Percentiles rank a stretch among this genome's conserved stretches.
These are phyloP conservation scores for Syrista parreyssii DNA, from an alignment of 2,888 invertebrate genomes.

Conservation along the genomic window DNA sequence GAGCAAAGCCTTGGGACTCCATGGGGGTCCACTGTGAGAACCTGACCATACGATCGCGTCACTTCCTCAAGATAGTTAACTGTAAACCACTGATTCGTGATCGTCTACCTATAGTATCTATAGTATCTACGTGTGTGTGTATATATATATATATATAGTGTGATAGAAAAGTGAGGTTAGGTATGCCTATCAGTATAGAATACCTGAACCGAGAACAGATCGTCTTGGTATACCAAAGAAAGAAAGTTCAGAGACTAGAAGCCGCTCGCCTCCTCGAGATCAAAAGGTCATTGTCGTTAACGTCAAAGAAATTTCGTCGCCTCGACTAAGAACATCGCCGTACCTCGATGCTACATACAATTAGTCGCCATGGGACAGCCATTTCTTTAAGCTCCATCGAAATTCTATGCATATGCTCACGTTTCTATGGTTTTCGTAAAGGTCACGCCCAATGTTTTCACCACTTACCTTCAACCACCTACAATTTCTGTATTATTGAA, in stretches of 20 bases:
- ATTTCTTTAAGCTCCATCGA: background rate
- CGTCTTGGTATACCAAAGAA: background rate
- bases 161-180: background rate
- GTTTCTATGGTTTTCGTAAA: background rate
- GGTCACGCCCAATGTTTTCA: background rate
- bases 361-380: background rate
- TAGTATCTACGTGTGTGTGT: too few species aligned
- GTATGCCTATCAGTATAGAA: background rate
- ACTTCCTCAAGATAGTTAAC: background rate
- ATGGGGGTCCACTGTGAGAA: slow-evolving; percentile 23
- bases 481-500: background rate
- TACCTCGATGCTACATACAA: background rate
- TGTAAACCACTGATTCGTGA: background rate
- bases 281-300: slow-evolving; percentile 3
- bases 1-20: slow-evolving; percentile 11
- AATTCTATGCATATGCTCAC: slow-evolving; percentile 1
- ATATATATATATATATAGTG: background rate
- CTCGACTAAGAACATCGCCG: background rate
- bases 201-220: background rate
- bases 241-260: background rate
- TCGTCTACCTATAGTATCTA: background rate
- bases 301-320: background rate
- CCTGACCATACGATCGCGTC: slow-evolving; percentile 3
- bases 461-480: background rate
- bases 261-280: background rate